Conservation (phyloP, 2,797 vertebrate genomes). For the Rousettus madagascariensis region DNA sequence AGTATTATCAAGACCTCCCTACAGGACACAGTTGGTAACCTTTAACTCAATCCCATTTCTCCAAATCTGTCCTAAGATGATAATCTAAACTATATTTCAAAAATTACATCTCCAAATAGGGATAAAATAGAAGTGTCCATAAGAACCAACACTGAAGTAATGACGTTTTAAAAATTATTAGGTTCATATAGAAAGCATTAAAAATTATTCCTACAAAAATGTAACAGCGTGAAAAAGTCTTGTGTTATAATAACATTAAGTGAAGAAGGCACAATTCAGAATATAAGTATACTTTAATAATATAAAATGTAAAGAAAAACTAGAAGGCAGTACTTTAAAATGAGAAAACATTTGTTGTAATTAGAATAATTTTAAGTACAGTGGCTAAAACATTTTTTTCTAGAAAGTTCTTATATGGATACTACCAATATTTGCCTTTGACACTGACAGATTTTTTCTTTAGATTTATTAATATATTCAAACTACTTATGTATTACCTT, state of each 20-base stretch:
- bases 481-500: neutral
- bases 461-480: neutral
- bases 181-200: neutral
- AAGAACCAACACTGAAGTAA: neutral
- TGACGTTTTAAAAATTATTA: neutral
- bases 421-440: neutral
- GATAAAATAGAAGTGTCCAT: neutral
- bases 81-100: neutral
- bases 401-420: neutral
- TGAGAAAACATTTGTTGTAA: neutral
- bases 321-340: constrained; percentile 5
- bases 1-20: neutral
- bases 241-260: neutral
- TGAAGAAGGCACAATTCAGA: neutral
- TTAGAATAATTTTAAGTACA: neutral
- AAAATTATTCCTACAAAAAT: neutral
- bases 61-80: neutral
- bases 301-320: neutral
- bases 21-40: neutral
- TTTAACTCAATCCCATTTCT: neutral
- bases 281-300: neutral
- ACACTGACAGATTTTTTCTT: neutral
- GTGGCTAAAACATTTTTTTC: neutral
- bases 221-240: neutral
- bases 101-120: neutral